Base-by-base conservation (phyloP, 2,888 invertebrate genomes). In the Luperina nickerlii region DNA sequence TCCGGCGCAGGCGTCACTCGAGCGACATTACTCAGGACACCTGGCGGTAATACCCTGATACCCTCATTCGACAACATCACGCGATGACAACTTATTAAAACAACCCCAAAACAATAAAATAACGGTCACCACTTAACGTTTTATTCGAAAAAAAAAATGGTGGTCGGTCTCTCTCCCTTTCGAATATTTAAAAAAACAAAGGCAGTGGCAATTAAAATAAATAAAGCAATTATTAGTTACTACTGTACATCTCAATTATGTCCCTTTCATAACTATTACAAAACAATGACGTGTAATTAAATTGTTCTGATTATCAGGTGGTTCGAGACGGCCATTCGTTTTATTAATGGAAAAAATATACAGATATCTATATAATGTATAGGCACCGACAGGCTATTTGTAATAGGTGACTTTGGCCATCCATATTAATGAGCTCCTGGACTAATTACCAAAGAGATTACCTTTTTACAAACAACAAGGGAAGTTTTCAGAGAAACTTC, bases 221-320 rank as follows among this genome's bases (percentile, higher is more conserved):
- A 93, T 92, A 90, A 92, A 93, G 92, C 87, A 91, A 92, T 92
- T 92, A 92, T 77, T 84, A 77, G 72, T 81, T 74, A 63, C 60
- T 83, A 85, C 51, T 54, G 57, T 84, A 93, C 84, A 91, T 91
- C 87, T 93, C 90, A 92, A 93, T 93, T 92, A 93, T 42, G 78
- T 85, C 75, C 83, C 86, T 83, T 87, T 81, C 77, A 83, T 85
- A 87, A 90, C 86, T 81, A 87, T 87, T 89, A 91, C 86, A 81
- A 89, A 88, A 86, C 84, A 85, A 82, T 80, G 80, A 83, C 42
- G 79, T 88, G 73, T 93, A 91, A 93, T 93, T 92, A 92, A 80
- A 88, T 79, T 78, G 78, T 83, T 76, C 84, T 73, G 77, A 90
- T 90, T 90, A 90, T 90, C 89, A 91, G 90, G 89, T 90, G 91